These are phyloP conservation scores for Amaurobius ferox DNA, from an alignment of 2,888 invertebrate species.

Conservation along the genomic window DNA sequence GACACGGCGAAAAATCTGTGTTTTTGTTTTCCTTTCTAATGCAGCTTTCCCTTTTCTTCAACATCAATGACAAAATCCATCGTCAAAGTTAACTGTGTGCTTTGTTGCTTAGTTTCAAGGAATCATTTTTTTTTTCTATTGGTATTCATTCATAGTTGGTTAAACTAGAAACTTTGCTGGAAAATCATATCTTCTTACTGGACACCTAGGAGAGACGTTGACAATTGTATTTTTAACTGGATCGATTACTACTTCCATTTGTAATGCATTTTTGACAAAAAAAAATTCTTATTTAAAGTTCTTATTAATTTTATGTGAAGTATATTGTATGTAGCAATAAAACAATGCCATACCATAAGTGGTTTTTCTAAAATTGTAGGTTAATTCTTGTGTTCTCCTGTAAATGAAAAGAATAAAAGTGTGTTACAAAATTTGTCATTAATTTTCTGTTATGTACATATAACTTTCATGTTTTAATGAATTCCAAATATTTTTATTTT, in stretches of 20 bases:
- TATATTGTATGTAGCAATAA: conserved; percentile 69
- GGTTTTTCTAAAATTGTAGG: conserved; percentile 49
- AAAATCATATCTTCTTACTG: conserved; percentile 54
- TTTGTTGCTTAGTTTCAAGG: conserved; percentile 52
- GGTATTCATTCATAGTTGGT: conserved; percentile 46
- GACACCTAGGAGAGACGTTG: conserved; percentile 27
- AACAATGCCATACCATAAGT: conserved; percentile 48
- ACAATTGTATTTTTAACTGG: conserved; percentile 66
- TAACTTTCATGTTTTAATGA: background rate
- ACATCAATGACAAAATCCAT: conserved; percentile 41
- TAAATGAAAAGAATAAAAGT: conserved; percentile 40
- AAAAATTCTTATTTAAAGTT: conserved; percentile 35
- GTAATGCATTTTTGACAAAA: conserved; percentile 57
- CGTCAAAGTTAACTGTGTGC: conserved; percentile 34
- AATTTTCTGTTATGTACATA: conserved; percentile 9
- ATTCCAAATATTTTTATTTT: background rate
- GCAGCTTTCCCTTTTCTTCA: conserved; percentile 56
- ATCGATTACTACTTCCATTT: conserved; percentile 67
- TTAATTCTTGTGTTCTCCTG: conserved; percentile 52
- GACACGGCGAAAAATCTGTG: conserved; percentile 32
- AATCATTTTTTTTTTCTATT: conserved; percentile 41
- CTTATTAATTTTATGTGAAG: conserved; percentile 49
- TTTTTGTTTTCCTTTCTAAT: conserved; percentile 33
- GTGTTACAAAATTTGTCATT: background rate
- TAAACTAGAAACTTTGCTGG: conserved; percentile 32